Conservation (phyloP, 1,140 invertebrate species). For the Eumaeus atala region DNA sequence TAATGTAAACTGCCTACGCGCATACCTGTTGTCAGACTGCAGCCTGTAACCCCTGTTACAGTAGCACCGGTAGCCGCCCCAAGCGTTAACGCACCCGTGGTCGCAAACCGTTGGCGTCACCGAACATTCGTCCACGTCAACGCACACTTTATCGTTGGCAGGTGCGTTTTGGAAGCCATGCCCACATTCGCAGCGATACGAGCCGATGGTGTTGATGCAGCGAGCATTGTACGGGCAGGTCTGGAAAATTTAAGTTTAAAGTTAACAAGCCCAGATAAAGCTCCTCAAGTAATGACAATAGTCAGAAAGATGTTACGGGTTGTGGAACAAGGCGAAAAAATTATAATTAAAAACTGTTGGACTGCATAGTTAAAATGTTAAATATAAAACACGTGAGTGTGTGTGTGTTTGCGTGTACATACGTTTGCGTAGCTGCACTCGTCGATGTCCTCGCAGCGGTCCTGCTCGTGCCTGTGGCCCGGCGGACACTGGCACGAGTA, state of each 20-base stretch:
- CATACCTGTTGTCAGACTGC: constrained; percentile 80
- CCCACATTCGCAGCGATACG: constrained; percentile 87
- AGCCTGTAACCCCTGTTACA: constrained; percentile 84
- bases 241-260: constrained; percentile 41
- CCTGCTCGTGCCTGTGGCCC: constrained; percentile 78
- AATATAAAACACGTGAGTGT: too few relatives aligned
- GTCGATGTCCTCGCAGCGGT: constrained; percentile 91
- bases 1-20: neutral
- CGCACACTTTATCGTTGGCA: constrained; percentile 74
- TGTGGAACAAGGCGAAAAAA: too few relatives aligned
- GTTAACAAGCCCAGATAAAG: neutral
- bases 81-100: constrained; percentile 87
- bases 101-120: constrained; percentile 81
- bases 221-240: constrained; percentile 76
- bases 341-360: too few relatives aligned
- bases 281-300: too few relatives aligned
- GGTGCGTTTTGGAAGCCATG: constrained; percentile 80
- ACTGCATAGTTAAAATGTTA: too few relatives aligned
- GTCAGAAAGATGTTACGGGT: too few relatives aligned
- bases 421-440: constrained; percentile 80
- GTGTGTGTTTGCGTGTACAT: constrained; percentile 16
- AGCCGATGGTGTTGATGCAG: constrained; percentile 88
- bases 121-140: constrained; percentile 81
- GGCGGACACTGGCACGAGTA: constrained; percentile 84
- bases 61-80: constrained; percentile 87